phyloP scores from a whole-genome alignment of 2,113 vertebrate species.

The Lethenteron reissneri region DNA sequence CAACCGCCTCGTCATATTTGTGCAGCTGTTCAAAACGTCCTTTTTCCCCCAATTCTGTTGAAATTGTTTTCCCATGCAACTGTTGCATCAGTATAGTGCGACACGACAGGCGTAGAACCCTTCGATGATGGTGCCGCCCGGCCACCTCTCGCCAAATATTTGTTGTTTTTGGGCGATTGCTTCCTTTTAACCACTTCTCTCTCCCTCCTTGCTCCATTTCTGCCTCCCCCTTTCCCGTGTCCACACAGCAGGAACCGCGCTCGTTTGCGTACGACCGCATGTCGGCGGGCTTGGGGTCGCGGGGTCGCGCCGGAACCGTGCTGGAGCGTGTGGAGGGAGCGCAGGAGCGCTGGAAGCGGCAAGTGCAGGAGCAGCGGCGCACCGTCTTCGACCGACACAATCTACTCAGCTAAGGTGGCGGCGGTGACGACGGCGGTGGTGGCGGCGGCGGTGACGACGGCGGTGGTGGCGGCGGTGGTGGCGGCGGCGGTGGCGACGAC shows the following conservation, averaged over 20 bases:
- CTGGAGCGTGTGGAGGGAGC: constrained; percentile 75
- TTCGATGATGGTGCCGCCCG: no score
- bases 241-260: no score
- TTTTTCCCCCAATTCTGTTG: no score
- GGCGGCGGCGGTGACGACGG: no score
- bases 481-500: not conserved
- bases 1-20: no score
- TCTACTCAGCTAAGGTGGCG: constrained; percentile 58
- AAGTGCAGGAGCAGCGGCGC: constrained; percentile 84
- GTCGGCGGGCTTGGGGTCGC: constrained; percentile 23
- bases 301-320: constrained; percentile 40
- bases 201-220: not conserved
- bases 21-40: no score
- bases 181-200: not conserved
- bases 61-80: no score
- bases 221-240: not conserved
- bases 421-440: not conserved
- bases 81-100: no score
- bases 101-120: no score
- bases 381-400: constrained; percentile 87
- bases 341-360: constrained; percentile 84
- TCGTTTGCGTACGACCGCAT: constrained; percentile 3
- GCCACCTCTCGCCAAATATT: not conserved
- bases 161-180: not conserved
- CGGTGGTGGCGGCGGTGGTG: not conserved